Conservation (phyloP, 2,888 invertebrate species). For the Magallana nippona region DNA sequence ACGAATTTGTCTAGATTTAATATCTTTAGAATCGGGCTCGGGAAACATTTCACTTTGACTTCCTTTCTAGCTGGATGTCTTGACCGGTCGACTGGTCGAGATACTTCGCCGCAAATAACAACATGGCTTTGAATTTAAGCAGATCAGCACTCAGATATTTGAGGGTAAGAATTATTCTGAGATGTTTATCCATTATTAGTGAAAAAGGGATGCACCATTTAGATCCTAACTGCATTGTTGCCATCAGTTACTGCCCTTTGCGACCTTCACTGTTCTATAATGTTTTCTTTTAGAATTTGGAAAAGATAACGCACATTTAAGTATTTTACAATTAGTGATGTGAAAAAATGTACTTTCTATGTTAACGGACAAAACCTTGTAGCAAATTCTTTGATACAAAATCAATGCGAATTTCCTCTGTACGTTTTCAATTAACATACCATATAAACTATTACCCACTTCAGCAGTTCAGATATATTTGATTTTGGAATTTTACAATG, state of each 20-base stretch:
- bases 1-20: no score
- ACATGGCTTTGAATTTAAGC: slow-evolving; percentile 6
- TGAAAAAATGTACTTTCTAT: no score
- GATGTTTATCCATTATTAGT: not conserved
- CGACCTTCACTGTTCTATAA: slow-evolving; percentile 2
- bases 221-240: not conserved
- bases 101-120: not conserved
- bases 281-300: no score
- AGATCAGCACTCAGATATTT: slow-evolving; percentile 14
- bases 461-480: no score
- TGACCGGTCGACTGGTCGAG: slow-evolving; percentile 28
- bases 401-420: no score
- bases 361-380: no score
- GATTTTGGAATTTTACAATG: no score
- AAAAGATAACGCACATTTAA: no score
- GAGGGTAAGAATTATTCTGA: not conserved
- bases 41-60: slow-evolving; percentile 1
- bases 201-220: not conserved
- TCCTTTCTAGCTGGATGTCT: slow-evolving; percentile 28
- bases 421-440: no score
- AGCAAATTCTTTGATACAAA: no score
- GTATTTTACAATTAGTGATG: no score
- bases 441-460: no score
- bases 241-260: slow-evolving; percentile 15
- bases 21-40: slow-evolving; percentile 2